These are phyloP conservation scores for Xenopus petersii DNA, from an alignment of 2,797 vertebrate genomes.

Conservation along the genomic window DNA sequence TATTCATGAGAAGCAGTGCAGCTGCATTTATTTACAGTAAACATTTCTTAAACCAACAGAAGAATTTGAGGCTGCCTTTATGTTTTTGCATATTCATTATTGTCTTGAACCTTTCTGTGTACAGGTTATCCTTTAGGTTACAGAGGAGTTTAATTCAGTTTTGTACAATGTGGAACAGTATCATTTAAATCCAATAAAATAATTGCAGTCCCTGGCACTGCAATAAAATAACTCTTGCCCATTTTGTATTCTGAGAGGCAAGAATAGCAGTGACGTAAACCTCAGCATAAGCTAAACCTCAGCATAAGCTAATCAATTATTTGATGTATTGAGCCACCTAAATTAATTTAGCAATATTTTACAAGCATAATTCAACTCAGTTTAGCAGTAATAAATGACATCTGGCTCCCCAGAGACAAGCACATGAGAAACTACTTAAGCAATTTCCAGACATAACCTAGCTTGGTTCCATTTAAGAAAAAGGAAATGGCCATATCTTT, in stretches of 20 bases:
- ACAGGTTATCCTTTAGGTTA: no score
- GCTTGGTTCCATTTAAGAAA: constrained; percentile 64
- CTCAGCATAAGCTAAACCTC: constrained; percentile 54
- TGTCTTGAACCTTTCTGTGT: no score
- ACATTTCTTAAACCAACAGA: no score
- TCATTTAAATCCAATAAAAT: no score
- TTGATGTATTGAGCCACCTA: constrained; percentile 61
- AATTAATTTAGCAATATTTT: constrained; percentile 67
- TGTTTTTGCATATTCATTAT: no score
- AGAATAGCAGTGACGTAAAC: constrained; percentile 56
- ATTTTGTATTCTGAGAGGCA: constrained; percentile 45
- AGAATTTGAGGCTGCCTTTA: no score
- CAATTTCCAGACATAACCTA: constrained; percentile 61
- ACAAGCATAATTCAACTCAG: constrained; percentile 64
- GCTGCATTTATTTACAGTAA: no score
- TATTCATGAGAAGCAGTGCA: no score
- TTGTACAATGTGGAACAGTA: no score
- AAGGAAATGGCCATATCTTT: constrained; percentile 67
- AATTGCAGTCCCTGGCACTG: constrained; percentile 4
- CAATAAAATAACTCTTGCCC: constrained; percentile 42
- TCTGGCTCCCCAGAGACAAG: constrained; percentile 59
- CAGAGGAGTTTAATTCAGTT: no score
- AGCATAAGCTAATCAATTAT: constrained; percentile 57
- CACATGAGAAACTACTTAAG: constrained; percentile 53
- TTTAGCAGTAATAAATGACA: constrained; percentile 65